Conservation (phyloP, 2,888 invertebrate species). For the Phalera bucephala region DNA sequence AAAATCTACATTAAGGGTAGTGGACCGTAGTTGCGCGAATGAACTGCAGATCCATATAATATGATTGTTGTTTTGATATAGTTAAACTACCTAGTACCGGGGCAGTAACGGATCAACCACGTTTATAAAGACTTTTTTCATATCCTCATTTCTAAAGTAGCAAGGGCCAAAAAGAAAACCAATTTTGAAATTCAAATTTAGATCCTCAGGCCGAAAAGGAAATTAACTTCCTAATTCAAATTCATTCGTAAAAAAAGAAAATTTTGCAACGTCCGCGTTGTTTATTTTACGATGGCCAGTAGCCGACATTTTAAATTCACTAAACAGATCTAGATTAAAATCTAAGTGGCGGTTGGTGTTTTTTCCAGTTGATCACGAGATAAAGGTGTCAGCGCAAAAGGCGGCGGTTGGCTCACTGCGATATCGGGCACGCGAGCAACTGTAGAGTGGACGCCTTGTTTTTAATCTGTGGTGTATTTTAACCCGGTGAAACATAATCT, state of each 20-base stretch:
- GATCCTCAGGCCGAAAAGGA: background rate
- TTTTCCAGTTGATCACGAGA: slow-evolving; percentile 31
- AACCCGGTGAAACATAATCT: too few relatives aligned
- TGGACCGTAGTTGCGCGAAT: too few relatives aligned
- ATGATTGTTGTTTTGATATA: too few relatives aligned
- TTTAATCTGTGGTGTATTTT: background rate
- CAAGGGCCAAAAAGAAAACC: too few relatives aligned
- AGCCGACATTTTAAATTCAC: slow-evolving; percentile 27
- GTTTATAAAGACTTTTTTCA: too few relatives aligned
- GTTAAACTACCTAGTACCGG: too few relatives aligned
- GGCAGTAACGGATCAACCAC: too few relatives aligned
- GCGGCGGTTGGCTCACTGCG: slow-evolving; percentile 9
- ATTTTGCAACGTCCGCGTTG: background rate
- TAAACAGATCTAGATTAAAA: slow-evolving; percentile 17
- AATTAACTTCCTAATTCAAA: background rate
- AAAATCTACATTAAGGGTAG: too few relatives aligned
- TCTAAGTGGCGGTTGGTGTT: slow-evolving; percentile 17
- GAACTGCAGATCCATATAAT: too few relatives aligned
- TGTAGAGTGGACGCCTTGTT: slow-evolving; percentile 3
- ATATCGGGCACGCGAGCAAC: slow-evolving; percentile 39
- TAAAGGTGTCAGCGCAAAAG: slow-evolving; percentile 38
- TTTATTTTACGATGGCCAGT: background rate
- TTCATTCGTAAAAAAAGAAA: background rate
- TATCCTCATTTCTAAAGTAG: too few relatives aligned
- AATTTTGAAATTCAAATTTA: background rate